Percentiles rank a stretch among this genome's conserved stretches.
Evolutionary conservation across 2,797 vertebrate species (phyloP).

Genomic region (Enteromius trimaculatus): DNA sequence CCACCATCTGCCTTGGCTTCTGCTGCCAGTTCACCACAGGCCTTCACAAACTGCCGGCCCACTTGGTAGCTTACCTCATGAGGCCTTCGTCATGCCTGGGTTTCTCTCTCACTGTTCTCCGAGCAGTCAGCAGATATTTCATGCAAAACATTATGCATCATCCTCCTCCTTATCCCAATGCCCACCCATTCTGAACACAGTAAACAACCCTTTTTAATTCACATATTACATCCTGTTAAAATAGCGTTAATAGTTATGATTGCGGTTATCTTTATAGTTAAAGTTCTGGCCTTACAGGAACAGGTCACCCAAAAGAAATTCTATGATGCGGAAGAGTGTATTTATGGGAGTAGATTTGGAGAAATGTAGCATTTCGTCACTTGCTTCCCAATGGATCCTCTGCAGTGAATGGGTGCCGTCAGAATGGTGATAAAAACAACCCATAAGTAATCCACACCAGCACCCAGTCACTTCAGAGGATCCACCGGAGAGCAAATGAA

Average conservation of each 20-base stretch:
- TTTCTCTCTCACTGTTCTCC: background rate
- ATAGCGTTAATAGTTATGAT: background rate
- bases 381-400: background rate
- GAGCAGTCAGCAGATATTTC: constrained; percentile 13
- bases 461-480: background rate
- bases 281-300: background rate
- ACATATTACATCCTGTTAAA: background rate
- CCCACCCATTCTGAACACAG: background rate
- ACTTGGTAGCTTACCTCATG: constrained; percentile 3
- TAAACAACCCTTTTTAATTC: background rate
- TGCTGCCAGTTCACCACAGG: constrained; percentile 17
- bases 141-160: background rate
- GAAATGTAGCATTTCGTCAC: too few species aligned
- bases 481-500: background rate
- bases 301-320: background rate
- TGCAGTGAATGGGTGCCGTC: background rate
- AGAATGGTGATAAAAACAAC: background rate
- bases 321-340: background rate
- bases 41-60: background rate
- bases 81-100: background rate
- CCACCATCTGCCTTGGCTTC: background rate
- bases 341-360: too few species aligned
- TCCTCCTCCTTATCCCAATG: background rate
- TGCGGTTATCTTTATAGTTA: background rate
- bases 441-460: background rate